These are phyloP conservation scores for Verasper variegatus DNA, from an alignment of 2,113 vertebrate genomes.

Conservation along the genomic window DNA sequence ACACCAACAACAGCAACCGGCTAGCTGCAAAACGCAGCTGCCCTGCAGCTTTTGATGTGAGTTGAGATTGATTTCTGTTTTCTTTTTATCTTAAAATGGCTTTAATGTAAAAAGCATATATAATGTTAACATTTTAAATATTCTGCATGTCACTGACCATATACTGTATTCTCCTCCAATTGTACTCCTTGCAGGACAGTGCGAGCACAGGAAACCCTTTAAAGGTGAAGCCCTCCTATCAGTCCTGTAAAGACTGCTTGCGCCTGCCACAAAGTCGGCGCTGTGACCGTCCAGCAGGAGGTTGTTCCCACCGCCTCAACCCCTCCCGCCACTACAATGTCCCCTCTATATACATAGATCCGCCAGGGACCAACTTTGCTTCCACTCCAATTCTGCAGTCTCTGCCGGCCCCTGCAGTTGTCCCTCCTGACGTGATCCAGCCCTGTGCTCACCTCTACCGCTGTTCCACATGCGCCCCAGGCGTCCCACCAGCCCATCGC, in stretches of 20 bases:
- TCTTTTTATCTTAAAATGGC: neutral
- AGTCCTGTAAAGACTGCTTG: slow-evolving; percentile 89
- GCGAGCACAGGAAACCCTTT: slow-evolving; percentile 84
- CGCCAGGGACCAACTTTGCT: slow-evolving; percentile 71
- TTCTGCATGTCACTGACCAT: slow-evolving; percentile 52
- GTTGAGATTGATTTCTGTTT: slow-evolving; percentile 42
- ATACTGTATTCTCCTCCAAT: slow-evolving; percentile 18
- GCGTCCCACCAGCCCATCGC: slow-evolving; percentile 33
- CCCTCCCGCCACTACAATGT: slow-evolving; percentile 61
- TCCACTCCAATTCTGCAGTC: slow-evolving; percentile 51
- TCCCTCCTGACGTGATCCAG: slow-evolving; percentile 44
- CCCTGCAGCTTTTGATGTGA: slow-evolving; percentile 88
- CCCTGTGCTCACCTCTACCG: slow-evolving; percentile 64
- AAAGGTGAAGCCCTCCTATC: slow-evolving; percentile 94
- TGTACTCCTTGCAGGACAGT: slow-evolving; percentile 79
- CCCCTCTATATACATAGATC: slow-evolving; percentile 87
- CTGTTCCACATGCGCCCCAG: slow-evolving; percentile 58
- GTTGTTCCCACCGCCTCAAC: slow-evolving; percentile 81
- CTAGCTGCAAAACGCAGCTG: slow-evolving; percentile 89
- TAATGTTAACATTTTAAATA: slow-evolving; percentile 4
- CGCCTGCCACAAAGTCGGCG: slow-evolving; percentile 76
- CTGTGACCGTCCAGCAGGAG: slow-evolving; percentile 82
- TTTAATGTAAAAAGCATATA: neutral
- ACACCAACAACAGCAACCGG: slow-evolving; percentile 96
- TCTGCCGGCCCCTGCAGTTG: slow-evolving; percentile 30